phyloP scores from a whole-genome alignment of 2,797 vertebrate species.

The Takifugu rubripes region DNA sequence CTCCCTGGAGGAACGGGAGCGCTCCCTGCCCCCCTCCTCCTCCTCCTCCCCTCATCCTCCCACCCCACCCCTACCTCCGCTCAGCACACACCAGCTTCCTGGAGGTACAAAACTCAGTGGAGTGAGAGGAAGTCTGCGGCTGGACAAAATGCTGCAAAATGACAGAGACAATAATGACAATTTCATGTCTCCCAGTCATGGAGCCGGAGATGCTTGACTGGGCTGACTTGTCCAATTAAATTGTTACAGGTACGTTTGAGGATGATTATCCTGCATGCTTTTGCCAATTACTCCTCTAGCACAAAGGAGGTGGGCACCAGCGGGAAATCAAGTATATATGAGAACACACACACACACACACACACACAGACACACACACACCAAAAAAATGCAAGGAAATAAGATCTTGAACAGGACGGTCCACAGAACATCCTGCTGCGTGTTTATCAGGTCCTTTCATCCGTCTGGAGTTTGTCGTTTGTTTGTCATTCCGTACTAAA shows the following conservation, averaged over 20 bases:
- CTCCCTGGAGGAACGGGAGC: slow-evolving; percentile 82
- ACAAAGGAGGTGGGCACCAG: slow-evolving; percentile 38
- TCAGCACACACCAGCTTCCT: slow-evolving; percentile 77
- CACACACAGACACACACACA: neutral
- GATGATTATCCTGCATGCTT: slow-evolving; percentile 75
- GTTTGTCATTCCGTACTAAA: slow-evolving; percentile 36
- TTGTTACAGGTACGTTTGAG: slow-evolving; percentile 94
- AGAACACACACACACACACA: neutral
- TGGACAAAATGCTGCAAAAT: slow-evolving; percentile 97
- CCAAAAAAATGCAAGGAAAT: neutral
- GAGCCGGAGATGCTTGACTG: slow-evolving; percentile 90
- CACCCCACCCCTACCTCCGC: slow-evolving; percentile 36
- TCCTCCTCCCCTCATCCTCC: neutral
- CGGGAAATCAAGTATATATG: slow-evolving; percentile 3
- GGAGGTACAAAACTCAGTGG: slow-evolving; percentile 93
- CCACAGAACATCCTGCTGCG: no score
- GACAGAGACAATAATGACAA: slow-evolving; percentile 99
- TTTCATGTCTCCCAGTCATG: slow-evolving; percentile 97
- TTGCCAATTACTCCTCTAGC: slow-evolving; percentile 75
- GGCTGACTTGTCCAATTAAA: slow-evolving; percentile 98
- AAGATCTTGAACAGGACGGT: no score
- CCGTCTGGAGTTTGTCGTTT: no score
- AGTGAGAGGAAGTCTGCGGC: slow-evolving; percentile 92
- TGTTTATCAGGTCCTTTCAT: no score
- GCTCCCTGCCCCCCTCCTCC: neutral